Percentiles rank a stretch among this genome's conserved stretches.
These are phyloP conservation scores for Drosophila saltans DNA, from an alignment of 1,140 invertebrate genomes.

Conservation along the genomic window DNA sequence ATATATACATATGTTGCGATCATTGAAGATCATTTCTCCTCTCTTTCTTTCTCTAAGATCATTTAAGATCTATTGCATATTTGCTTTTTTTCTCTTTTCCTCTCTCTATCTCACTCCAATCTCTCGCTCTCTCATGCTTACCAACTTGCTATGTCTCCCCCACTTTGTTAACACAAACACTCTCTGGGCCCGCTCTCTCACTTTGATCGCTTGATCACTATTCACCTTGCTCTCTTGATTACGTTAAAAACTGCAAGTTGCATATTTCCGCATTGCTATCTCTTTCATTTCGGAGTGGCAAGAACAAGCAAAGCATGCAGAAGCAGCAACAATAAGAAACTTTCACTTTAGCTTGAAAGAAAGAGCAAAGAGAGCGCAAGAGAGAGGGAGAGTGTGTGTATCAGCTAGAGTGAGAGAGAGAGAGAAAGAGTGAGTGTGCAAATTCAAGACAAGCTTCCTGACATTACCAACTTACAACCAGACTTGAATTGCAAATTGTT, in stretches of 20 bases:
- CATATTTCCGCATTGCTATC: conserved; percentile 55
- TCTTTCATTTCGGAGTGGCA: conserved; percentile 22
- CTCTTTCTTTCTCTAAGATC: not conserved
- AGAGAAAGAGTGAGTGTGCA: conserved; percentile 26
- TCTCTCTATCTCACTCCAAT: not conserved
- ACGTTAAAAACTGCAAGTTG: conserved; percentile 48
- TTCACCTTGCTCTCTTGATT: conserved; percentile 19
- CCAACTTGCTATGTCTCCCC: too few relatives aligned
- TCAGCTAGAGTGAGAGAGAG: not conserved
- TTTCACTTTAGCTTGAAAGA: conserved; percentile 46
- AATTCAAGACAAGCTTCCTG: conserved; percentile 45
- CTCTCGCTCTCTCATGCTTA: not conserved
- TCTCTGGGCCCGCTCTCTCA: not conserved
- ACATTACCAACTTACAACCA: conserved; percentile 47
- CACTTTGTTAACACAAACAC: not conserved
- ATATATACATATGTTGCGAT: not conserved
- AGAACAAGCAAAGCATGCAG: conserved; percentile 41
- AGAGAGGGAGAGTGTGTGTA: not conserved
- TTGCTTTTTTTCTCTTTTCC: not conserved
- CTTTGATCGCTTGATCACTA: not conserved
- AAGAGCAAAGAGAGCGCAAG: conserved; percentile 11
- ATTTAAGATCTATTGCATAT: conserved; percentile 9
- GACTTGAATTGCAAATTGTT: conserved; percentile 49
- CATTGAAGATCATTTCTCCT: not conserved
- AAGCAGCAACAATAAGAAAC: conserved; percentile 43